Percentiles rank a stretch among this genome's conserved stretches.
These are phyloP conservation scores for Erpobdella octoculata DNA, from an alignment of 2,888 invertebrate genomes.

Conservation along the genomic window DNA sequence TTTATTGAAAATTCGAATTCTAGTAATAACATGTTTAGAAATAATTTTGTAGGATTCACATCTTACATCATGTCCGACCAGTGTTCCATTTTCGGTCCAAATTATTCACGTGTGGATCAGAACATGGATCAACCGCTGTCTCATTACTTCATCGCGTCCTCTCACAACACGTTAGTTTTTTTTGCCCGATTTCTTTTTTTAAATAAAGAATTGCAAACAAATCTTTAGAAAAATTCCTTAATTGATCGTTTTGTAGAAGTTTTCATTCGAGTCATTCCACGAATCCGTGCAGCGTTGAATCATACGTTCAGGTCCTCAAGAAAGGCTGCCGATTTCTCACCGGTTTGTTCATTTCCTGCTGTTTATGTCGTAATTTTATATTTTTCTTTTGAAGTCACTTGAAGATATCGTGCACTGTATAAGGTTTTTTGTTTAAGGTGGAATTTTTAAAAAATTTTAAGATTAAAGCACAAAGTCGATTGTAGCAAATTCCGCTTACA, in stretches of 20 bases:
- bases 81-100: conserved; percentile 56
- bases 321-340: conserved; percentile 58
- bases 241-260: conserved; percentile 45
- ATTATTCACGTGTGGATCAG: conserved; percentile 54
- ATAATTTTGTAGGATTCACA: conserved; percentile 45
- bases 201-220: neutral
- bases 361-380: no score
- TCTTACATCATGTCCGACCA: conserved; percentile 51
- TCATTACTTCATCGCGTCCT: conserved; percentile 56
- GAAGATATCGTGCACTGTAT: no score
- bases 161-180: conserved; percentile 55
- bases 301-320: conserved; percentile 55
- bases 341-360: conserved; percentile 49
- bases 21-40: no score
- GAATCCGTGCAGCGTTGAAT: conserved; percentile 56
- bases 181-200: neutral
- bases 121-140: conserved; percentile 57
- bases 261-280: conserved; percentile 57
- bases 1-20: no score
- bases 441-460: no score
- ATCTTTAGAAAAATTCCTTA: neutral
- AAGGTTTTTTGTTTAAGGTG: no score
- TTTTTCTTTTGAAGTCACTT: no score
- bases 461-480: no score
- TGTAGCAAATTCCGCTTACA: no score